A percentile compares a stretch with the other conserved stretches of the same genome.
phyloP scores from a whole-genome alignment of 2,888 invertebrate species.

The Morpho achilles region DNA sequence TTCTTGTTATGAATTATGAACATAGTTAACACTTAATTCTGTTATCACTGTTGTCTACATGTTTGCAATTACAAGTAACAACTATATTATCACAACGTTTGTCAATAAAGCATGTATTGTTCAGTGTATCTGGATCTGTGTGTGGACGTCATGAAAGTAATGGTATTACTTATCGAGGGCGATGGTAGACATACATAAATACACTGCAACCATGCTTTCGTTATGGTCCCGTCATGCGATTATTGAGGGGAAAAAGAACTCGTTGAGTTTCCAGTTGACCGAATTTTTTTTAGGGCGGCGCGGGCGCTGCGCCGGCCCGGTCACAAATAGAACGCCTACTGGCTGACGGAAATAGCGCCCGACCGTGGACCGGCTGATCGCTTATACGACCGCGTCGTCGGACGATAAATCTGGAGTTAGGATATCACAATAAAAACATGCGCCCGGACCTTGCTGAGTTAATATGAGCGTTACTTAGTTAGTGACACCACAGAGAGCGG shows the following conservation, averaged over 20 bases:
- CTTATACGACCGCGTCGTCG: slow-evolving; percentile 46
- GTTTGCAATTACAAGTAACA: slow-evolving; percentile 32
- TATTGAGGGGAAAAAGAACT: slow-evolving; percentile 46
- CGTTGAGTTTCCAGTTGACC: slow-evolving; percentile 56
- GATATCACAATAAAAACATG: slow-evolving; percentile 40
- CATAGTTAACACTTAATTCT: slow-evolving; percentile 27
- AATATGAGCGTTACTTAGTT: slow-evolving; percentile 64
- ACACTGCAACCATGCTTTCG: slow-evolving; percentile 50
- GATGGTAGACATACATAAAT: slow-evolving; percentile 30
- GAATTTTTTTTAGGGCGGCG: slow-evolving; percentile 57
- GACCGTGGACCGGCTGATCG: slow-evolving; percentile 44
- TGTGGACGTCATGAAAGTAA: slow-evolving; percentile 24
- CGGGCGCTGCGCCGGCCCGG: slow-evolving; percentile 58
- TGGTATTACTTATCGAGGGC: slow-evolving; percentile 29
- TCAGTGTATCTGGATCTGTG: slow-evolving; percentile 26
- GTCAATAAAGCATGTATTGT: slow-evolving; percentile 38
- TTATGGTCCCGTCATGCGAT: slow-evolving; percentile 53
- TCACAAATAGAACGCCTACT: slow-evolving; percentile 68
- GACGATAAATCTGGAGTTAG: slow-evolving; percentile 44
- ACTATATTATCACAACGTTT: slow-evolving; percentile 41
- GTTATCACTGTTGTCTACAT: slow-evolving; percentile 21
- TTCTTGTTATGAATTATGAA: slow-evolving; percentile 38
- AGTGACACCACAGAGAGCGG: slow-evolving; percentile 79
- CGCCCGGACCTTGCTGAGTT: slow-evolving; percentile 65
- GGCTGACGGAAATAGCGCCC: slow-evolving; percentile 59